A percentile compares a stretch with the other conserved stretches of the same genome.
Conservation (phyloP, 1,140 invertebrate species). For the Hylyphantes graminicola region DNA sequence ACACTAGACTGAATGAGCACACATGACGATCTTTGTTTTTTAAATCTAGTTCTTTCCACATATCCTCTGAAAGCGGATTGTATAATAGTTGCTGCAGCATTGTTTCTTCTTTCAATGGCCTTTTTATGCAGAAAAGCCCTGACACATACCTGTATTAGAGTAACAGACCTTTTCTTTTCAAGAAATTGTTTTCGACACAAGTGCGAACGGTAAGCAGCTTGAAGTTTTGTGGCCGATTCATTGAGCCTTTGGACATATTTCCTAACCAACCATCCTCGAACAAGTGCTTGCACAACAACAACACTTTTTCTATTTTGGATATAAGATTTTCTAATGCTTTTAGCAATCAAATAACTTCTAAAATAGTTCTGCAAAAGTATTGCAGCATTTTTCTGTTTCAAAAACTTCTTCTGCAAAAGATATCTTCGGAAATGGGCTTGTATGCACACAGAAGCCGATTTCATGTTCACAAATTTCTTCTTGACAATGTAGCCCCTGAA, state of each 20-base stretch:
- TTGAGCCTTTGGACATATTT: no score
- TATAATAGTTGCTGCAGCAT: not conserved
- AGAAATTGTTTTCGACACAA: no score
- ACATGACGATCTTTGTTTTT: not conserved
- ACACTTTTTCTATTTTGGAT: not conserved
- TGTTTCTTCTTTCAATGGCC: not conserved
- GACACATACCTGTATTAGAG: no score
- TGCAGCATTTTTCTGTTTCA: not conserved
- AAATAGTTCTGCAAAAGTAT: not conserved
- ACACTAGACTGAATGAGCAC: not conserved
- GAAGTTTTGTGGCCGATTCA: not conserved
- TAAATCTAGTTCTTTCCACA: slow-evolving; percentile 4
- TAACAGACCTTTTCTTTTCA: no score
- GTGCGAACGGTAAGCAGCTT: not conserved
- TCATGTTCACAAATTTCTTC: not conserved
- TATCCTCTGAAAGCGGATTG: not conserved
- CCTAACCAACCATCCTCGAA: not conserved
- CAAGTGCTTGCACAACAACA: not conserved
- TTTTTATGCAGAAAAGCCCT: no score
- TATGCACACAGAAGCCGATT: not conserved
- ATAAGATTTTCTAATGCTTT: not conserved
- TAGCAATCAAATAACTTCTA: not conserved
- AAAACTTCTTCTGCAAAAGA: not conserved
- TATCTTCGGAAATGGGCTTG: not conserved
- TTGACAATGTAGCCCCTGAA: not conserved